phyloP scores from a whole-genome alignment of 2,113 vertebrate genomes.

The Tragelaphus imberbis region DNA sequence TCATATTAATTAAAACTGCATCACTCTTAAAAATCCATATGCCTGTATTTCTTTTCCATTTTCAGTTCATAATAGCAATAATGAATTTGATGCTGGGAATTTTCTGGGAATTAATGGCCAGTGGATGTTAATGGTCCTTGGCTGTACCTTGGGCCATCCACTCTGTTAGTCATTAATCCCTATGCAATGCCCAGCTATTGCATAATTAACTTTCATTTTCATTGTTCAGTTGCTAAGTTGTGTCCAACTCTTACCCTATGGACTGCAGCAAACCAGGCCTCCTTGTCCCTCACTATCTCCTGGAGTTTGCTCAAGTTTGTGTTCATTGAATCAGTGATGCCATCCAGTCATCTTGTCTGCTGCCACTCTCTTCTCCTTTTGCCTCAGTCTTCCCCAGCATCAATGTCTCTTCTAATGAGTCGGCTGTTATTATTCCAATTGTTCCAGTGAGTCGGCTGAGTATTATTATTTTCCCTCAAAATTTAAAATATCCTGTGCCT shows the following conservation, averaged over 20 bases:
- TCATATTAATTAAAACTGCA: constrained; percentile 52
- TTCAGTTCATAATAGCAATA: constrained; percentile 69
- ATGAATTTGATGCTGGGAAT: constrained; percentile 64
- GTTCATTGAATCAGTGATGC: not conserved
- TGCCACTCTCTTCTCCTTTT: not conserved
- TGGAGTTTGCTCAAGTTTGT: not conserved
- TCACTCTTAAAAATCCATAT: constrained; percentile 38
- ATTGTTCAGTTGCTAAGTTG: not conserved
- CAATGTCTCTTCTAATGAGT: not conserved
- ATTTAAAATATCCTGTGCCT: not conserved
- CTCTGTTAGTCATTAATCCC: constrained; percentile 63
- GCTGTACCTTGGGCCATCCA: constrained; percentile 63
- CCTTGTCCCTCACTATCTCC: not conserved
- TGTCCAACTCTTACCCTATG: not conserved
- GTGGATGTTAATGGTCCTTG: constrained; percentile 67
- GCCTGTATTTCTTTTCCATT: constrained; percentile 61
- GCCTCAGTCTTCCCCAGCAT: not conserved
- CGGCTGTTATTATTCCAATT: not conserved
- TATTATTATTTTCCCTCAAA: not conserved
- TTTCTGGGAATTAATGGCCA: constrained; percentile 70
- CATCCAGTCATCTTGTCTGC: not conserved
- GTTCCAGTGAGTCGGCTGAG: not conserved
- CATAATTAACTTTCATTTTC: constrained; percentile 57
- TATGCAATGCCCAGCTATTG: constrained; percentile 56
- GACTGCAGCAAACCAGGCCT: not conserved